Evolutionary conservation across 2,888 invertebrate genomes (phyloP).

Genomic region (Saturnia japonica): DNA sequence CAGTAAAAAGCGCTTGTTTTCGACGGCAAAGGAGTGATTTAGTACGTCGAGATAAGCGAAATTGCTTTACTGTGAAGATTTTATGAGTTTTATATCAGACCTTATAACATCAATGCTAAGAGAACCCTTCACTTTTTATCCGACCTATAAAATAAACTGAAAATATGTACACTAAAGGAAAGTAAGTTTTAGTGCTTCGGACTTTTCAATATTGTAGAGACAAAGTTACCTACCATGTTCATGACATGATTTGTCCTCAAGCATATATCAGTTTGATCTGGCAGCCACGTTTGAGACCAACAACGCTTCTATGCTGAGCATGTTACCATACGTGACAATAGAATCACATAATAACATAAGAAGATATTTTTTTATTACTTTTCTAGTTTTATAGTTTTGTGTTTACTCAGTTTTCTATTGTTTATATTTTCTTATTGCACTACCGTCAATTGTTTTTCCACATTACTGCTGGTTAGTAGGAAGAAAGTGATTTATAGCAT

Average conservation of each 20-base stretch:
- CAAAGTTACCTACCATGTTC: neutral
- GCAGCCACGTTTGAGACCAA: no score
- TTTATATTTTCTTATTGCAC: no score
- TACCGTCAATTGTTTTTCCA: no score
- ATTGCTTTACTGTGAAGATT: constrained; percentile 35
- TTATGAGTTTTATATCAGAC: constrained; percentile 31
- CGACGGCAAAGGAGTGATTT: constrained; percentile 30
- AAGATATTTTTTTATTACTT: no score
- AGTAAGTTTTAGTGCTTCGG: neutral
- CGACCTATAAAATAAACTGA: constrained; percentile 15
- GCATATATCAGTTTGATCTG: no score
- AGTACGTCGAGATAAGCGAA: constrained; percentile 33
- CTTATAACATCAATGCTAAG: constrained; percentile 8
- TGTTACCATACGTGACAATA: no score
- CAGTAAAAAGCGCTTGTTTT: constrained; percentile 30
- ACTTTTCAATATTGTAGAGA: constrained; percentile 17
- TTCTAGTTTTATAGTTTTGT: no score
- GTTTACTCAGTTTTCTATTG: no score
- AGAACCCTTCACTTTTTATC: constrained; percentile 10
- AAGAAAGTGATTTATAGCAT: no score
- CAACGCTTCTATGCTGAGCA: no score
- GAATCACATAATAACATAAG: no score
- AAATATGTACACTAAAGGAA: neutral
- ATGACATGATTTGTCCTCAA: neutral
- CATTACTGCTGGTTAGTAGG: no score